Evolutionary conservation across 2,797 vertebrate species (phyloP), one percentile per base, ranked within the genome.

Genomic region (Micromesistius poutassou): DNA sequence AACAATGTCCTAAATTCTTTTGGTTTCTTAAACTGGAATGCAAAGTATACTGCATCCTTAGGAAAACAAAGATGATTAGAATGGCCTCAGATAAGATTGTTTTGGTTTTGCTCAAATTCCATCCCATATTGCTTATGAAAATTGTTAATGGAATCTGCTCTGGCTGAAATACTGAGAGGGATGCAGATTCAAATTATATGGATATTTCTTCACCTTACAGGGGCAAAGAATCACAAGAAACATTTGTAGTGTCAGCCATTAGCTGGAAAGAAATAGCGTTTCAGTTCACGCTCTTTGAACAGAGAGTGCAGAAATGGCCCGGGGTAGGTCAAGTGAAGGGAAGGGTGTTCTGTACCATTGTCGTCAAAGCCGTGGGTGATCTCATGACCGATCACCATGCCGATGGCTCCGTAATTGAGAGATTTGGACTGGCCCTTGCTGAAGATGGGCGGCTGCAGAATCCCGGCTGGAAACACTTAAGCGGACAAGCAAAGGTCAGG

Each of bases 341-440:
- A 1, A n/a, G 19, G 12, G 12, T 28, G 1, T 74, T 46, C 3
- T 90, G 88, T 94, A 99, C 98, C 98, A 1, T 95, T 98, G 93
- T 98, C 96, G 80, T 99, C 98, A 73, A 99, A 99, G 72, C 98
- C 97, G 0, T 99, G 98, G 0, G 97, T 99, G 92, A 99, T 96
- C 93, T 99, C 97, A 0, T 99, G 98, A 81, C 98, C 98, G 30
- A 99, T 99, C 76, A 98, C 97, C 96, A 98, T 98, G 74, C 98
- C 98, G 0, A 99, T 98, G 79, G 95, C 97, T 0, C 97, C 97
- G 0, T 95, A 99, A 84, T 98, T 99, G 81, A 99, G 88, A 4
- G 97, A 97, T 68, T 91, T 94, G 78, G 96, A 85, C 90, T 99
- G 97, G 22, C 94, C 94, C 85, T 96, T 96, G 31, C 96, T 95